Conservation (phyloP, 1,140 invertebrate genomes). For the Phymorhynchus buccinoides region DNA sequence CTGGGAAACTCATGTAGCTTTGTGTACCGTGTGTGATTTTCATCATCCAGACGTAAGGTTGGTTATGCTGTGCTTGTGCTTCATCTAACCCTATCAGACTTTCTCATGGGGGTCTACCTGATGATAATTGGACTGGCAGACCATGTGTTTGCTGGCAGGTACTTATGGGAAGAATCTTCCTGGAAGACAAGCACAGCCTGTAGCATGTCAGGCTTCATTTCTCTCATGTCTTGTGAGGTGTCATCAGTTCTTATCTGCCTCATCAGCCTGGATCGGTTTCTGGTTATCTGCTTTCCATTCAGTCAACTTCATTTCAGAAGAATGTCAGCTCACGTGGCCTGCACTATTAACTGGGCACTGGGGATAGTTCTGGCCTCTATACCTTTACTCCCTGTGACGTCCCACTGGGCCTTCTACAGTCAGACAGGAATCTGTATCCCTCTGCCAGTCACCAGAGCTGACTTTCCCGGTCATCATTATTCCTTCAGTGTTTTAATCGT, state of each 20-base stretch:
- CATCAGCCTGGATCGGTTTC: neutral
- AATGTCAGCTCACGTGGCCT: neutral
- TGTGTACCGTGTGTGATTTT: neutral
- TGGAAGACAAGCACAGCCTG: neutral
- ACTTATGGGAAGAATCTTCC: neutral
- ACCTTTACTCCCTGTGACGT: neutral
- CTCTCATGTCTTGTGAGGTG: neutral
- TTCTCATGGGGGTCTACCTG: conserved; percentile 19
- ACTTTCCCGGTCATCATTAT: neutral
- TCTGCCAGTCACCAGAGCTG: neutral
- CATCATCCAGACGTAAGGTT: neutral
- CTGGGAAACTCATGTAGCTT: conserved; percentile 42
- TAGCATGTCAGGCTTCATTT: neutral
- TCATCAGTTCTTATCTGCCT: neutral
- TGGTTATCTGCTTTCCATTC: neutral
- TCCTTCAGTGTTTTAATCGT: conserved; percentile 41
- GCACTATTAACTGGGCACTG: neutral
- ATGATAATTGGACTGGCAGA: neutral
- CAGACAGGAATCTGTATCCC: neutral
- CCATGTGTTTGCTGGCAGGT: neutral
- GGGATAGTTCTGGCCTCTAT: neutral
- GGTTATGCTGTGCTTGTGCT: neutral
- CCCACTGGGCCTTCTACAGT: conserved; percentile 7
- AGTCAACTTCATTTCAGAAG: neutral
- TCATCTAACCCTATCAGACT: neutral